These are phyloP conservation scores for Acanthochromis polyacanthus DNA, from an alignment of 2,113 vertebrate genomes.

Conservation along the genomic window DNA sequence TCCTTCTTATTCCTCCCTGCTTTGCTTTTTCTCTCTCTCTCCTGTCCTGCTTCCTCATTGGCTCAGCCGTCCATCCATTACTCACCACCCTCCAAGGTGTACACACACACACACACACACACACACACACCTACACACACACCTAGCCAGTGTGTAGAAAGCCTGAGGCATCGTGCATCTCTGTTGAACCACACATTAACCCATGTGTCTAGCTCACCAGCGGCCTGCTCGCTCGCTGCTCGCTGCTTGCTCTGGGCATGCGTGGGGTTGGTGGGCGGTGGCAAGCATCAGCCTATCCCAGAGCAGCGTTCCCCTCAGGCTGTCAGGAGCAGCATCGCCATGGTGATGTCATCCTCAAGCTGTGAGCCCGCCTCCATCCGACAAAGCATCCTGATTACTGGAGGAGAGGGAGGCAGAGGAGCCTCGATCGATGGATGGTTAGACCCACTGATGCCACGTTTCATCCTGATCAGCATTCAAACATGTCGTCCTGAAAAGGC, in stretches of 20 bases:
- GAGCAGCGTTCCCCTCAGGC: slow-evolving; percentile 31
- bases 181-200: slow-evolving; percentile 65
- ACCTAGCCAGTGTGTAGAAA: slow-evolving; percentile 44
- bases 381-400: slow-evolving; percentile 66
- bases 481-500: neutral
- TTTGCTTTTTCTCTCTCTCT: slow-evolving; percentile 11
- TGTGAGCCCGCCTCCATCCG: slow-evolving; percentile 46
- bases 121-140: neutral
- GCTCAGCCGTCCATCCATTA: slow-evolving; percentile 28
- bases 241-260: slow-evolving; percentile 30
- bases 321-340: slow-evolving; percentile 60
- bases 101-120: neutral
- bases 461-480: slow-evolving; percentile 15
- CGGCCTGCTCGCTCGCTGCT: slow-evolving; percentile 38
- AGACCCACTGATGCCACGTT: slow-evolving; percentile 25
- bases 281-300: slow-evolving; percentile 48
- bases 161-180: slow-evolving; percentile 42
- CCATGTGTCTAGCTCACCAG: slow-evolving; percentile 48
- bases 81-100: neutral
- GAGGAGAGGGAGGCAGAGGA: slow-evolving; percentile 42
- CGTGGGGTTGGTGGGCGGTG: slow-evolving; percentile 58
- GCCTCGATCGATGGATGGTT: slow-evolving; percentile 56
- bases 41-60: neutral
- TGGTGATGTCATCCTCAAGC: slow-evolving; percentile 69
- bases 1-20: slow-evolving; percentile 11